phyloP scores from a whole-genome alignment of 2,888 invertebrate genomes.

The Herminia tarsipennalis region DNA sequence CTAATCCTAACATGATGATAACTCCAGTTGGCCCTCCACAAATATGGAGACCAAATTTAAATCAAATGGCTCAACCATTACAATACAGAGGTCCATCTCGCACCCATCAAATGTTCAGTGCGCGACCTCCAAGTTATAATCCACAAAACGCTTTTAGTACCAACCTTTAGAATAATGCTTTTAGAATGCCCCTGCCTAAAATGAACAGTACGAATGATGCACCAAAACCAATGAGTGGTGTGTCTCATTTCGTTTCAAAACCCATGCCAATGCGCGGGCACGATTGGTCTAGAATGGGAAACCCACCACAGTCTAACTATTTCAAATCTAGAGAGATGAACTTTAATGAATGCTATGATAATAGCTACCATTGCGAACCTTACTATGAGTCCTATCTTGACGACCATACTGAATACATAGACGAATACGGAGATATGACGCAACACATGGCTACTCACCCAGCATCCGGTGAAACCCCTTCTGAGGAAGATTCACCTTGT shows the following conservation, averaged over 20 bases:
- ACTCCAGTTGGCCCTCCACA: too few relatives aligned
- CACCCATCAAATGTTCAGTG: slow-evolving; percentile 30
- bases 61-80: slow-evolving; percentile 4
- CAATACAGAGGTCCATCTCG: slow-evolving; percentile 14
- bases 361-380: slow-evolving; percentile 8
- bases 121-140: slow-evolving; percentile 22
- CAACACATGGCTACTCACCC: background rate
- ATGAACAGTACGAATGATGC: background rate
- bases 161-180: slow-evolving; percentile 13
- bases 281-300: slow-evolving; percentile 24
- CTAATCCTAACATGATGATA: too few relatives aligned
- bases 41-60: slow-evolving; percentile 13
- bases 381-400: slow-evolving; percentile 2
- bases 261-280: slow-evolving; percentile 8
- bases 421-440: background rate
- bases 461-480: background rate
- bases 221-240: slow-evolving; percentile 13
- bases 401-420: background rate
- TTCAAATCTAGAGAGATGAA: slow-evolving; percentile 30
- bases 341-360: slow-evolving; percentile 20
- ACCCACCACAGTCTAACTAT: slow-evolving; percentile 32
- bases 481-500: background rate
- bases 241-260: slow-evolving; percentile 18
- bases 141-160: too few relatives aligned
- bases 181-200: slow-evolving; percentile 1